Evolutionary conservation across 2,797 vertebrate species (phyloP), one percentile per base, ranked within the genome.

Genomic region (Falco rusticolus): DNA sequence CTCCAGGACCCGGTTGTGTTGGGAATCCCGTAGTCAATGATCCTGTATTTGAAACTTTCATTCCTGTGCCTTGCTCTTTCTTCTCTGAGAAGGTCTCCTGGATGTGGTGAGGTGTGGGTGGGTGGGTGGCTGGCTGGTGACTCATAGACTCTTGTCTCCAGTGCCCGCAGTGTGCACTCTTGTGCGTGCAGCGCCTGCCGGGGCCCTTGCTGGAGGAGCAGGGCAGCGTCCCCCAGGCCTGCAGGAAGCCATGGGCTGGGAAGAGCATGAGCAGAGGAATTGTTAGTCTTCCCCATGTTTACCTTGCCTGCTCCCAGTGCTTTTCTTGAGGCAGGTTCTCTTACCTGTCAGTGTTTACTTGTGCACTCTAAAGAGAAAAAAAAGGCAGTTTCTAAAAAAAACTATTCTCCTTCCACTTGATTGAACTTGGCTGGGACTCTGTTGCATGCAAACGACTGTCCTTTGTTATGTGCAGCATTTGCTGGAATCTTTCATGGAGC

Each of bases 161-260:
- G 2, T 34, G 19, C 21, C 50, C 0, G 0, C 11, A 33, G 64
- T 16, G 11, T 3, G 0, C 0, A 7, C 16, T 53, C 7, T 24
- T 48, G 59, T 25, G 47, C 1, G 0, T 5, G 16, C 16, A 5
- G 33, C 48, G 47, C 53, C 16, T 51, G 11, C 37, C 34, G 33
- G 14, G 48, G 24, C 13, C 75, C 28, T 43, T 5, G 9, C 39
- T 8, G 6, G 0, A 39, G 72, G 56, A 71, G 47, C 0, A 0
- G 48, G 79, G 26, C 68, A 17, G 25, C 3, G 6, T 81, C 43
- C 5, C 2, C 24, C 13, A 1, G 51, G n/a, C 43, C 29, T 1
- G 1, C 2, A 10, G 37, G 10, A 28, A 54, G 25, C 48, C 2
- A 1, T 33, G 47, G 80, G 60, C 26, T 31, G 43, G 59, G n/a